Conservation (phyloP, 2,888 invertebrate genomes). For the Orchestes rusci region DNA sequence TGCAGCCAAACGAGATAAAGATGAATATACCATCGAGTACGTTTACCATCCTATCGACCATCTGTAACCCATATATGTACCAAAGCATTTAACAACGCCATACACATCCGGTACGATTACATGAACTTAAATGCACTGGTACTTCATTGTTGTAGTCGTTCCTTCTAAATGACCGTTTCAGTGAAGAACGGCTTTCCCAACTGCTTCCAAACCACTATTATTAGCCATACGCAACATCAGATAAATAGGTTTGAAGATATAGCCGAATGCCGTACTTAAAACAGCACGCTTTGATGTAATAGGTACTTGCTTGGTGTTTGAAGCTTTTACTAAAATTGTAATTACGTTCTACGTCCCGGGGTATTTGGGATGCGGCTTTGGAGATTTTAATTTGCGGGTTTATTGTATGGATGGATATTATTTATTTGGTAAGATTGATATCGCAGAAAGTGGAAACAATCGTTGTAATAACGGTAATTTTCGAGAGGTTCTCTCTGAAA, state of each 20-base stretch:
- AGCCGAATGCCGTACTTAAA: conserved; percentile 17
- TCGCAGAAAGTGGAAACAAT: too few relatives aligned
- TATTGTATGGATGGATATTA: too few relatives aligned
- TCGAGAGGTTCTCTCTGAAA: too few relatives aligned
- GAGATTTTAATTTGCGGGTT: too few relatives aligned
- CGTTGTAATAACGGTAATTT: too few relatives aligned
- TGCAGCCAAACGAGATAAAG: too few relatives aligned
- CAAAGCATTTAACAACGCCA: conserved; percentile 16
- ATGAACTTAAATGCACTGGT: conserved; percentile 14
- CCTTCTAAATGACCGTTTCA: conserved; percentile 20
- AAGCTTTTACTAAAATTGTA: too few relatives aligned
- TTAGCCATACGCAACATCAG: conserved; percentile 24
- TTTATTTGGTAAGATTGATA: too few relatives aligned
- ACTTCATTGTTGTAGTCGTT: conserved; percentile 22
- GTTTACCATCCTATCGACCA: conserved; percentile 11
- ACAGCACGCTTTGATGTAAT: conserved; percentile 24
- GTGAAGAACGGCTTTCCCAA: conserved; percentile 23
- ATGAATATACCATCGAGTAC: conserved; percentile 8
- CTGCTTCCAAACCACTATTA: conserved; percentile 23
- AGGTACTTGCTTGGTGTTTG: conserved; percentile 20
- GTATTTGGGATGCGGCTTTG: too few relatives aligned
- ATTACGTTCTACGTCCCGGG: too few relatives aligned
- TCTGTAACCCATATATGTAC: conserved; percentile 17
- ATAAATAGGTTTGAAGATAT: conserved; percentile 21
- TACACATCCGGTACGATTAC: conserved; percentile 22